Percentiles rank a stretch among this genome's conserved stretches.
These are phyloP conservation scores for Venturia canescens DNA, from an alignment of 1,140 invertebrate species.

Conservation along the genomic window DNA sequence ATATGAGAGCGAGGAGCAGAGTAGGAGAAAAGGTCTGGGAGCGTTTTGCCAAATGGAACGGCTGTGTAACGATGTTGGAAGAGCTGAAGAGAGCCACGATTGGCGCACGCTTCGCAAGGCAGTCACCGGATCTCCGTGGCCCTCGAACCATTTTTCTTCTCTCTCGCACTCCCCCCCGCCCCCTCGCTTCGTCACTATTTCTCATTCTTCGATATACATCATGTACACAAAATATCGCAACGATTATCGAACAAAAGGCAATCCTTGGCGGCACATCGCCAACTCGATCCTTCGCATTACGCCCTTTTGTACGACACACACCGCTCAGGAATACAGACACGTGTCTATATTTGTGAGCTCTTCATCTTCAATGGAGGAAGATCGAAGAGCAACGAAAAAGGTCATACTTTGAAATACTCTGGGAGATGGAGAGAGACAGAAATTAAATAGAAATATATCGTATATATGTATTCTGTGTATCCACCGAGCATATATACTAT, in stretches of 20 bases:
- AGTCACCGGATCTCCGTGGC: constrained; percentile 41
- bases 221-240: neutral
- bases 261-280: neutral
- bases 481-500: neutral
- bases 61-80: neutral
- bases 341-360: constrained; percentile 21
- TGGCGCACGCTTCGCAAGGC: constrained; percentile 35
- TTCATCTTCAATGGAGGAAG: constrained; percentile 32
- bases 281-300: neutral
- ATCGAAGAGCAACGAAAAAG: constrained; percentile 40
- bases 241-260: neutral
- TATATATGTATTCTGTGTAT: no score
- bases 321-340: neutral
- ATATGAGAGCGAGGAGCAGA: constrained; percentile 20
- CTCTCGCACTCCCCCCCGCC: constrained; percentile 7
- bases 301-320: neutral
- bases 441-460: neutral
- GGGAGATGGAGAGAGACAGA: neutral
- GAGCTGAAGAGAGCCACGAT: neutral
- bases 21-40: constrained; percentile 22
- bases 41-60: constrained; percentile 32
- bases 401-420: constrained; percentile 10
- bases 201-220: neutral
- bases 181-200: neutral
- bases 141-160: constrained; percentile 42